Evolutionary conservation across 2,888 invertebrate genomes (phyloP), one percentile per base, ranked within the genome.

Genomic region (Drosophila percnosoma): DNA sequence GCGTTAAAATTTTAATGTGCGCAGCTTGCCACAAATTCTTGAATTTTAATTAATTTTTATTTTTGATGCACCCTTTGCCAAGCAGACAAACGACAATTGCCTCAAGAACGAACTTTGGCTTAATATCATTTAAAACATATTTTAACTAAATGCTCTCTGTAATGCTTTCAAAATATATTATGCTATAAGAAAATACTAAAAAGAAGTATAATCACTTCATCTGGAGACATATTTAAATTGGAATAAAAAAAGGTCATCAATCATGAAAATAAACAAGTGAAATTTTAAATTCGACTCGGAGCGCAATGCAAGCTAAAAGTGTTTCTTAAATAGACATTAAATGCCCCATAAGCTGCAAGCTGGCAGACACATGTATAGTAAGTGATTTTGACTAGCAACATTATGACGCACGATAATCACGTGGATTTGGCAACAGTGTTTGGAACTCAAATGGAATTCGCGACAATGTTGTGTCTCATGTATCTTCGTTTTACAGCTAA

Each of bases 401-500:
- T 21, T 13, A 45, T 21, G 13, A 7, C 1, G 21, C 42, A 45
- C 21, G 21, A 45, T 15, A 15, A 45, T 45, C 21, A 8, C 45
- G 2, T 2, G 24, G 24, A 21, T 45, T 7, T 45, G 15, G 45
- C 21, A 24, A 15, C 15, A 15, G 13, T 15, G 21, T 45, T 24
- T 24, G 21, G 15, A 45, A 24, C 24, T 45, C 4, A 15, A 24
- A 45, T 15, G 8, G 15, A 45, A 24, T 24, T 45, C 21, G 42
- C 21, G 21, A 21, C 5, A 21, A 42, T 6, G 42, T 42, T 45
- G 45, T 45, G 21, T 15, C 21, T 21, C 4, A 7, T 24, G 21
- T 24, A 4, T 36, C 53, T 29, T 29, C n/a, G 8, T 18, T 24
- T 61, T 51, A 40, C 31, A 53, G 52, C 15, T 67, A 48, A 40